Evolutionary conservation across 2,797 vertebrate genomes (phyloP).

Genomic region (Lateolabrax maculatus): DNA sequence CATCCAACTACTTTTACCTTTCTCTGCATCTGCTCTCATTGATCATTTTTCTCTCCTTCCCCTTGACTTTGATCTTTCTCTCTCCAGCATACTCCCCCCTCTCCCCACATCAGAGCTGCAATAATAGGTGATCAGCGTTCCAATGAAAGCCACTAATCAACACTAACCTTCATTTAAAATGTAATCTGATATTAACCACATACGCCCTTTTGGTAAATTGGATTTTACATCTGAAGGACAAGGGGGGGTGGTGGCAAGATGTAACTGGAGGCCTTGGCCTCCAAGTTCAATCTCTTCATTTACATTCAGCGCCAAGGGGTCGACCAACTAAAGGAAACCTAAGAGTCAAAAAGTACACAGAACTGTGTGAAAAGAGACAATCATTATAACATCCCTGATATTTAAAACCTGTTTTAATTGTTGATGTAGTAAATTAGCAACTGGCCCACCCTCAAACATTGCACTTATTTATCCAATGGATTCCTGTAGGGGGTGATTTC

Average conservation of each 20-base stretch:
- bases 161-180: constrained; percentile 80
- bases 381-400: neutral
- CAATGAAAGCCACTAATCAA: constrained; percentile 80
- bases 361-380: neutral
- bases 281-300: constrained; percentile 34
- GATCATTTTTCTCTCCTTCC: constrained; percentile 25
- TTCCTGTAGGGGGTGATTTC: neutral
- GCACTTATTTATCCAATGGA: neutral
- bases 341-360: constrained; percentile 11
- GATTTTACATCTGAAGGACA: constrained; percentile 78
- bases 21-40: constrained; percentile 3
- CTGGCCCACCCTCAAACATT: neutral
- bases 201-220: constrained; percentile 73
- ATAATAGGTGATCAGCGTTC: constrained; percentile 78
- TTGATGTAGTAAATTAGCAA: neutral
- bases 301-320: constrained; percentile 6
- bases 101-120: constrained; percentile 42
- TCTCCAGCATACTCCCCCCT: constrained; percentile 6
- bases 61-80: constrained; percentile 65
- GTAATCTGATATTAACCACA: constrained; percentile 77
- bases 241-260: constrained; percentile 27
- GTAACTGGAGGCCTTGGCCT: constrained; percentile 31
- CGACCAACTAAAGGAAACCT: constrained; percentile 19
- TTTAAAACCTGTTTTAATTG: neutral
- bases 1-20: neutral